phyloP scores from a whole-genome alignment of 2,888 invertebrate species.

The Pristionchus maxplancki region DNA sequence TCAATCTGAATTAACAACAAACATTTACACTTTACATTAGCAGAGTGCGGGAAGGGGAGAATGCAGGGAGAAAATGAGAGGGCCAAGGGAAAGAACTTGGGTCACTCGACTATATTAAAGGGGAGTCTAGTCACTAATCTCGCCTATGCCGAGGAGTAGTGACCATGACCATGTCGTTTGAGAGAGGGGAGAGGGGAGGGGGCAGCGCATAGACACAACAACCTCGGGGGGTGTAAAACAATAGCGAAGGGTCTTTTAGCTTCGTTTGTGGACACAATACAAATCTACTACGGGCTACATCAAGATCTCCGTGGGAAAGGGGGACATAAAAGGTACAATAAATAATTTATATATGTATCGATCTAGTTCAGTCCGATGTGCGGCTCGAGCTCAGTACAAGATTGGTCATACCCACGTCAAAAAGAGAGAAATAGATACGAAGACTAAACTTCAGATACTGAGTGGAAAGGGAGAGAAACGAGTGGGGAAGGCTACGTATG shows the following conservation, averaged over 20 bases:
- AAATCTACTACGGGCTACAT: slow-evolving; percentile 33
- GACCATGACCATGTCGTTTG: slow-evolving; percentile 8
- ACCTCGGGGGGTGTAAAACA: slow-evolving; percentile 31
- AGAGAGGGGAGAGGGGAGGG: neutral
- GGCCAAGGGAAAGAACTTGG: slow-evolving; percentile 20
- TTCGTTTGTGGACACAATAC: neutral
- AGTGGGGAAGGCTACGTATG: slow-evolving; percentile 21
- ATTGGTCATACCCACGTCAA: slow-evolving; percentile 38
- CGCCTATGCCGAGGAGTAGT: slow-evolving; percentile 17
- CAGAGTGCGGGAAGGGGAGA: slow-evolving; percentile 16
- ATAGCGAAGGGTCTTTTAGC: slow-evolving; percentile 2
- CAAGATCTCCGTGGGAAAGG: slow-evolving; percentile 16
- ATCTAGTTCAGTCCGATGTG: slow-evolving; percentile 30
- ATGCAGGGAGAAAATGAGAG: slow-evolving; percentile 22
- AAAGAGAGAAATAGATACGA: neutral
- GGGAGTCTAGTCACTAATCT: neutral
- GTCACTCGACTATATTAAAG: slow-evolving; percentile 42
- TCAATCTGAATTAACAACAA: slow-evolving; percentile 46
- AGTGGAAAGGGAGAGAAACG: neutral
- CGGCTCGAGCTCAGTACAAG: slow-evolving; percentile 36
- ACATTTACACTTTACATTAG: slow-evolving; percentile 45
- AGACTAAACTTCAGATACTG: neutral
- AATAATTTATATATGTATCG: slow-evolving; percentile 44
- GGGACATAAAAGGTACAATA: neutral
- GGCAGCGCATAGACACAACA: slow-evolving; percentile 1